Evolutionary conservation across 2,888 invertebrate genomes (phyloP), one percentile per base, ranked within the genome.

Genomic region (Eledona agricola): DNA sequence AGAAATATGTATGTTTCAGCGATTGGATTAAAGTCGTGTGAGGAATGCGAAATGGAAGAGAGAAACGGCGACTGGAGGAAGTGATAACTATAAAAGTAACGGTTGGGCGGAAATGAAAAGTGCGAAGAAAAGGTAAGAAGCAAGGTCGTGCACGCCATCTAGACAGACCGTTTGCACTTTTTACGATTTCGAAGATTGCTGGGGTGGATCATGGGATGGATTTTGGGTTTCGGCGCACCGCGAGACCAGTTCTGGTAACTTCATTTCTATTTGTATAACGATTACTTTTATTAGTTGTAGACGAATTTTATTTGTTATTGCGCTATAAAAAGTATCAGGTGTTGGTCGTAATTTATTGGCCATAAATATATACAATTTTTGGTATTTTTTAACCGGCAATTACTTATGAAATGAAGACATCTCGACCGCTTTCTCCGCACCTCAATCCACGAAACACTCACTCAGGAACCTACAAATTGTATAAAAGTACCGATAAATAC

Each of bases 31-130:
- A 69, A 65, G 51, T 62, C 65, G 65, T 67, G 66, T 62, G 58
- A 64, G 59, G 66, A 67, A 69, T 67, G 62, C 40, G 23, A 46
- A 57, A 45, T 45, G 37, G 40, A 25, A 19, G 40, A 38, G 26
- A 23, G 34, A 46, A 53, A 50, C 58, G 58, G 64, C 60, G 68
- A 60, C 60, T 62, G 66, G 65, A 71, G 70, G 70, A 72, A 71
- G 71, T 69, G 69, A 73, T 73, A 72, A 72, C 72, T 70, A 72
- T 73, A 75, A 74, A 72, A 72, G 72, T 69, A 72, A 72, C 69
- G 71, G 69, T 63, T 65, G 69, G 63, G 67, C 64, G 72, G 73
- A 74, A 73, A 73, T 73, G 72, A 73, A 72, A 72, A 72, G 71
- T 71, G 72, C 69, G 70, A 71, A 72, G 71, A 71, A 71, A 25